These are phyloP conservation scores for Loripinus fragilis DNA, from an alignment of 2,888 invertebrate genomes.

Conservation along the genomic window DNA sequence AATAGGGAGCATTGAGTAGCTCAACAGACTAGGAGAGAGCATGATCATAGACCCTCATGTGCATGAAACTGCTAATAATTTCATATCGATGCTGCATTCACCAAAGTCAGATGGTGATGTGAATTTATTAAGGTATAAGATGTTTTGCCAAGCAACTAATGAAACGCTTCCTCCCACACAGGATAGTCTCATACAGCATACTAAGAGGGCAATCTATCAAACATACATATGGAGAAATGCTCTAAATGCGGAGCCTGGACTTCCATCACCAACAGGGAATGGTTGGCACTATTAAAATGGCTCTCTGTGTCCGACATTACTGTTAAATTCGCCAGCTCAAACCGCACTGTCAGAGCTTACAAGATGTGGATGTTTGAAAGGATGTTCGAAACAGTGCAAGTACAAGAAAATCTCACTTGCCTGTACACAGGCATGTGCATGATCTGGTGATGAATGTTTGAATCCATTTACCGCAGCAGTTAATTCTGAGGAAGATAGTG, in stretches of 20 bases:
- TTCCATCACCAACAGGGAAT: neutral
- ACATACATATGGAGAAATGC: neutral
- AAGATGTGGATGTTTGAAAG: no score
- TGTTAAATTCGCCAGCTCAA: neutral
- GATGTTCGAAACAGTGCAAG: neutral
- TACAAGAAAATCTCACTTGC: conserved; percentile 4
- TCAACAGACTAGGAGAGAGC: neutral
- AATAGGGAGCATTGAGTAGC: neutral
- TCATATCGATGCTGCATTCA: neutral
- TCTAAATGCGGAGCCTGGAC: neutral
- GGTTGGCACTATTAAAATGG: no score
- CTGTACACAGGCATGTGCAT: conserved; percentile 2
- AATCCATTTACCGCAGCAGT: neutral
- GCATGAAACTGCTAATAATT: neutral
- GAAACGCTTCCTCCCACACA: conserved; percentile 1
- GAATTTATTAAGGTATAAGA: neutral
- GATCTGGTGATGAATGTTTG: neutral
- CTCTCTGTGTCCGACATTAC: neutral
- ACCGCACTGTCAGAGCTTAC: neutral
- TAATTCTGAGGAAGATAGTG: neutral
- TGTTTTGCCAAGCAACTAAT: neutral
- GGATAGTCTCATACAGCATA: neutral
- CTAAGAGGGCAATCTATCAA: neutral
- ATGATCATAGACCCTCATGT: neutral
- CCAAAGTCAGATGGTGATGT: neutral